These are phyloP conservation scores for Platyscapa corneri DNA, from an alignment of 1,140 invertebrate genomes.

Conservation along the genomic window DNA sequence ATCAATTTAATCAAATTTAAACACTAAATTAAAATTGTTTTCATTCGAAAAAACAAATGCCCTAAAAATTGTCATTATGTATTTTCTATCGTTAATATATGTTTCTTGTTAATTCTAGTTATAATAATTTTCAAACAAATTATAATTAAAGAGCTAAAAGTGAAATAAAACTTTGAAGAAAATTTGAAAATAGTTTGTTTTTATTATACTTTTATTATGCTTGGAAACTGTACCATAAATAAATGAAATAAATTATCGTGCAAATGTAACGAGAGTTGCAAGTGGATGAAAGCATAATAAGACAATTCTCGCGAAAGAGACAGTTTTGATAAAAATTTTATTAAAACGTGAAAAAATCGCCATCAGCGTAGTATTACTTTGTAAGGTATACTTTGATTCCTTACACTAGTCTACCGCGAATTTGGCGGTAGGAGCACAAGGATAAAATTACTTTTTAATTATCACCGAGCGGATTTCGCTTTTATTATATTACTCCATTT, in stretches of 20 bases:
- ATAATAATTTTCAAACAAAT: not conserved
- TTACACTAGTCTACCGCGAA: slow-evolving; percentile 16
- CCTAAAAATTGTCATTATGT: not conserved
- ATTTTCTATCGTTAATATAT: not conserved
- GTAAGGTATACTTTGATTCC: slow-evolving; percentile 46
- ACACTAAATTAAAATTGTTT: not conserved
- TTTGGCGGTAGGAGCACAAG: slow-evolving; percentile 37
- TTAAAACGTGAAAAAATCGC: slow-evolving; percentile 5
- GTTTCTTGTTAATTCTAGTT: not conserved
- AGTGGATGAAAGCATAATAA: not conserved
- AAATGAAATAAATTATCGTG: too few species aligned
- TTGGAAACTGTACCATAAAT: too few species aligned
- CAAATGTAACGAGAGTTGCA: not conserved
- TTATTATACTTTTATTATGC: not conserved
- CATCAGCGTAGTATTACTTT: not conserved
- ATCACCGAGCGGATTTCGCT: slow-evolving; percentile 66
- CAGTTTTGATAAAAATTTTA: not conserved
- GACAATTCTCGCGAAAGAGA: not conserved
- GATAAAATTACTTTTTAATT: slow-evolving; percentile 70
- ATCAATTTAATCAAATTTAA: not conserved
- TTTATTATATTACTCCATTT: slow-evolving; percentile 60
- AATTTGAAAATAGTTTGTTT: not conserved
- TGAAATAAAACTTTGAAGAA: not conserved
- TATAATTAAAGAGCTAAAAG: not conserved
- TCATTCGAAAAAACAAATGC: not conserved